These are phyloP conservation scores for Condylura cristata DNA, from an alignment of 2,113 vertebrate species.

Conservation along the genomic window DNA sequence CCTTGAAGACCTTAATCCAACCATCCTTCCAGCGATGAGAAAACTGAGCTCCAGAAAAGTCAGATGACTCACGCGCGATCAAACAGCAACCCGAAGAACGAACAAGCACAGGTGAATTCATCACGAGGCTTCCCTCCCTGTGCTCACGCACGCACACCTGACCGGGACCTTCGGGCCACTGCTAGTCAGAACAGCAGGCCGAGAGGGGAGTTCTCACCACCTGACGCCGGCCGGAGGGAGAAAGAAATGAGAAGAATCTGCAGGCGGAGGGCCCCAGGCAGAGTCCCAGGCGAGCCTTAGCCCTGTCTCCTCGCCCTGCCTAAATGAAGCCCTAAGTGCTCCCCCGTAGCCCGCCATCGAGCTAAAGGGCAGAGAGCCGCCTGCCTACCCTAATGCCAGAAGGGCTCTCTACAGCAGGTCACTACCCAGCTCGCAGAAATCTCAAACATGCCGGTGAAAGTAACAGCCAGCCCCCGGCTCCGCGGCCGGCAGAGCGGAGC, in stretches of 20 bases:
- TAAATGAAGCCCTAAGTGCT: background rate
- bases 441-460: too few species aligned
- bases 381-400: too few species aligned
- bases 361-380: background rate
- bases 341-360: background rate
- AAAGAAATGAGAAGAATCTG: constrained; percentile 38
- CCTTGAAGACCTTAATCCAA: background rate
- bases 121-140: too few species aligned
- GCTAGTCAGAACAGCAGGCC: background rate
- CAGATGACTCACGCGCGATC: background rate
- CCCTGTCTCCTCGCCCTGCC: background rate
- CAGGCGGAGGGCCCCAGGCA: background rate
- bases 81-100: background rate
- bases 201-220: constrained; percentile 7
- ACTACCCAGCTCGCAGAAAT: too few species aligned
- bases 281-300: background rate
- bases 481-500: too few species aligned
- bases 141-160: background rate
- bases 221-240: constrained; percentile 8
- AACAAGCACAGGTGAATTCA: too few species aligned
- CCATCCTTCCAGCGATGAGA: background rate
- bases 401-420: too few species aligned
- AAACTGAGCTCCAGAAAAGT: background rate
- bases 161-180: background rate
- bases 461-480: too few species aligned